Percentiles rank a stretch among this genome's conserved stretches.
phyloP scores from a whole-genome alignment of 2,888 invertebrate species.

The Allacma fusca region DNA sequence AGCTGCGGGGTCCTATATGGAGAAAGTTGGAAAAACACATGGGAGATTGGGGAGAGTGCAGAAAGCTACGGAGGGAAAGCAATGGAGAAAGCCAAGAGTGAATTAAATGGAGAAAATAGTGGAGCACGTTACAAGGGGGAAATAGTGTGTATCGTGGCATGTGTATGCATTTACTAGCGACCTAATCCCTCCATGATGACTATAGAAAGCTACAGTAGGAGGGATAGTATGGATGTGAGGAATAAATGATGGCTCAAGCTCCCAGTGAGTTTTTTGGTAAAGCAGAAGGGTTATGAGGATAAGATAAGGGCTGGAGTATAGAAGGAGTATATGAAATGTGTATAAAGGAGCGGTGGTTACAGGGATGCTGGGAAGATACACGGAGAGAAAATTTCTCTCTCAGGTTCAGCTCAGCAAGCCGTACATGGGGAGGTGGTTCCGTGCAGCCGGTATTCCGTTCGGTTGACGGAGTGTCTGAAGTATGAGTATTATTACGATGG shows the following conservation, averaged over 20 bases:
- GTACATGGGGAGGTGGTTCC: slow-evolving; percentile 9
- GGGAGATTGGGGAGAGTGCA: neutral
- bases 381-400: neutral
- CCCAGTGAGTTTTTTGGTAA: neutral
- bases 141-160: neutral
- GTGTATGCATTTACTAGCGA: neutral
- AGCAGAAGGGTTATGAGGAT: slow-evolving; percentile 18
- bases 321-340: neutral
- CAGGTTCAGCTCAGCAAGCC: neutral
- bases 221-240: neutral
- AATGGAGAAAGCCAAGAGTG: neutral
- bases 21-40: neutral
- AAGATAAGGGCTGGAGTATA: neutral
- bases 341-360: neutral
- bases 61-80: neutral
- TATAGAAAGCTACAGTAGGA: neutral
- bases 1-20: neutral
- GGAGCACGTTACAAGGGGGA: neutral
- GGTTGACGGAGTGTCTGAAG: slow-evolving; percentile 27
- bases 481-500: slow-evolving; percentile 22
- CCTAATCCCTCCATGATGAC: too few relatives aligned
- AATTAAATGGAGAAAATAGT: neutral
- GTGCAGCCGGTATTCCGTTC: slow-evolving; percentile 22
- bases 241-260: neutral
- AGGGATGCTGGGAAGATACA: too few relatives aligned